These are phyloP conservation scores for Takifugu rubripes DNA, from an alignment of 2,797 vertebrate genomes.

Conservation along the genomic window DNA sequence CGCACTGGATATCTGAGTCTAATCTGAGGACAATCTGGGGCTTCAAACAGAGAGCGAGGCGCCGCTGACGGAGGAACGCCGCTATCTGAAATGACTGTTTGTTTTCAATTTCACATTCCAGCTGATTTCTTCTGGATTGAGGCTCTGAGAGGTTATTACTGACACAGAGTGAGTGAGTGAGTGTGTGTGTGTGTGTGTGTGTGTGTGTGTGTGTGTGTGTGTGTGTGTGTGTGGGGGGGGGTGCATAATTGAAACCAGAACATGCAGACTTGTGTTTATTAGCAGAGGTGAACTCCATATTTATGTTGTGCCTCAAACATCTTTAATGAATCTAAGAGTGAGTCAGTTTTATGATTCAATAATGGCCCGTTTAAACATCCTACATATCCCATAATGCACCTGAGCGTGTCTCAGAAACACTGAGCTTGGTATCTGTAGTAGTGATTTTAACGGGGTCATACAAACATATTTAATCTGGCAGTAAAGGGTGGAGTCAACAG, in stretches of 20 bases:
- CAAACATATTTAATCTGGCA: too few species aligned
- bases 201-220: slow-evolving; percentile 1
- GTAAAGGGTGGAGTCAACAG: too few species aligned
- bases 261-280: background rate
- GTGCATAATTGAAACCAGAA: background rate
- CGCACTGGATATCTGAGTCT: slow-evolving; percentile 47
- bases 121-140: slow-evolving; percentile 63
- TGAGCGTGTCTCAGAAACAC: too few species aligned
- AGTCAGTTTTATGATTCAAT: too few species aligned
- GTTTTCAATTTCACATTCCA: slow-evolving; percentile 80
- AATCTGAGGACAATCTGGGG: slow-evolving; percentile 53
- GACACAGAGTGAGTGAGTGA: slow-evolving; percentile 36
- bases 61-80: slow-evolving; percentile 37
- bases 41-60: slow-evolving; percentile 42
- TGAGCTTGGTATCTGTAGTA: too few species aligned
- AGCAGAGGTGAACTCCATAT: background rate
- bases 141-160: slow-evolving; percentile 63
- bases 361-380: too few species aligned
- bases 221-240: slow-evolving; percentile 5
- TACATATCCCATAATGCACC: too few species aligned
- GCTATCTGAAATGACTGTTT: slow-evolving; percentile 76
- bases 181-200: slow-evolving; percentile 13
- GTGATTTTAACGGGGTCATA: too few species aligned
- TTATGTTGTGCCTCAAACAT: too few species aligned
- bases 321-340: too few species aligned